Evolutionary conservation across 2,888 invertebrate genomes (phyloP).

Genomic region (Choreutis nemorana): DNA sequence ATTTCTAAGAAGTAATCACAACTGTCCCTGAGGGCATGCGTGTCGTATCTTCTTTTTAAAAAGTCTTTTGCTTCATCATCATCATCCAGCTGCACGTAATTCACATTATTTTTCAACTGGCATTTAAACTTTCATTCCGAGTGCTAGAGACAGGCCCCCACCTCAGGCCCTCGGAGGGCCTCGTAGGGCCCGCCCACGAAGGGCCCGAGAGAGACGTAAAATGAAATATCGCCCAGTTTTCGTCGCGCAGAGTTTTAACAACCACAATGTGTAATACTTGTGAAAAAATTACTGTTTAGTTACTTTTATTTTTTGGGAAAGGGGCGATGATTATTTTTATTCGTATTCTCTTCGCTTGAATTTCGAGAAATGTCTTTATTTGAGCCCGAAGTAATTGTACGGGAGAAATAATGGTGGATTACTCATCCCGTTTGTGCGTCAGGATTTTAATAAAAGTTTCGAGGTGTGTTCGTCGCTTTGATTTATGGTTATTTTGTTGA

Average conservation of each 20-base stretch:
- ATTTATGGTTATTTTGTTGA: no score
- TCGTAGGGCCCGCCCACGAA: slow-evolving; percentile 12
- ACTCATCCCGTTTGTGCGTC: slow-evolving; percentile 12
- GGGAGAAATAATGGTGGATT: slow-evolving; percentile 24
- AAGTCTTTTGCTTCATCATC: no score
- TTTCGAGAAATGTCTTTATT: slow-evolving; percentile 40
- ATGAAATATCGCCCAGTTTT: slow-evolving; percentile 48
- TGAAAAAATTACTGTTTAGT: slow-evolving; percentile 53
- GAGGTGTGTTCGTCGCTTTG: no score
- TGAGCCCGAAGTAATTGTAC: slow-evolving; percentile 27
- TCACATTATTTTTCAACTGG: slow-evolving; percentile 40
- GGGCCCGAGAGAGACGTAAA: slow-evolving; percentile 29
- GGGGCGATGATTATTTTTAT: slow-evolving; percentile 45
- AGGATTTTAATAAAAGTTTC: slow-evolving; percentile 11
- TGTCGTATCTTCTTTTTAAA: no score
- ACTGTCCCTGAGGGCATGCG: no score
- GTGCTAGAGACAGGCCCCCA: slow-evolving; percentile 38
- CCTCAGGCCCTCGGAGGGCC: no score
- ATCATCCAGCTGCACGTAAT: no score
- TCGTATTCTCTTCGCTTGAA: slow-evolving; percentile 25
- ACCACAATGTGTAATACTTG: slow-evolving; percentile 53
- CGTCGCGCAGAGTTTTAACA: slow-evolving; percentile 47
- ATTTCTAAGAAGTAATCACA: no score
- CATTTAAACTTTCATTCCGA: slow-evolving; percentile 55
- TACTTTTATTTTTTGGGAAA: slow-evolving; percentile 36